These are phyloP conservation scores for Suillia variegata DNA, from an alignment of 2,888 invertebrate species.

Conservation along the genomic window DNA sequence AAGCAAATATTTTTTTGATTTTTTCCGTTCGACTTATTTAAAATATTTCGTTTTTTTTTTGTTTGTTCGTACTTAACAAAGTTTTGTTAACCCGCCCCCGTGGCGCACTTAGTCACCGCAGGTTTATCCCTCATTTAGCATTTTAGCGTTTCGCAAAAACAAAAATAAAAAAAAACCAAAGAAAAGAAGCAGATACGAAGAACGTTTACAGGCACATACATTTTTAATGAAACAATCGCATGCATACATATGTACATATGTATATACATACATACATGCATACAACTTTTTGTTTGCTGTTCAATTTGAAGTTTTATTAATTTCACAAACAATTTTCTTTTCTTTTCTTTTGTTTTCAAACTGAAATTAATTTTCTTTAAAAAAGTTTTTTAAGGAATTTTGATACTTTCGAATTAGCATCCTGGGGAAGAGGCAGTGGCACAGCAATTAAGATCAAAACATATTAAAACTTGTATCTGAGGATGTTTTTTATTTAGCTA, in stretches of 20 bases:
- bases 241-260: no score
- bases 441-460: no score
- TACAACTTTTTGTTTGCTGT: no score
- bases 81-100: not conserved
- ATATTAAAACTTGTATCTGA: no score
- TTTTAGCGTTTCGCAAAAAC: constrained; percentile 20
- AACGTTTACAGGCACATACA: constrained; percentile 48
- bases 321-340: not conserved
- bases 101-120: not conserved
- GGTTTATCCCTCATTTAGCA: constrained; percentile 24
- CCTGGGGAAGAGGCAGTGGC: not conserved
- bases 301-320: constrained; percentile 12
- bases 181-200: no score
- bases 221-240: constrained; percentile 52
- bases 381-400: not conserved
- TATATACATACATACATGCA: no score
- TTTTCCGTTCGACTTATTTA: no score
- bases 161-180: constrained; percentile 21
- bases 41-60: no score
- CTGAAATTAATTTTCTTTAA: not conserved
- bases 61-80: no score
- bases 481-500: no score
- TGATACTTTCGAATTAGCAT: not conserved
- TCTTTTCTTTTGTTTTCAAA: not conserved
- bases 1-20: not conserved